phyloP scores from a whole-genome alignment of 2,797 vertebrate genomes.

The Anguilla marmorata region DNA sequence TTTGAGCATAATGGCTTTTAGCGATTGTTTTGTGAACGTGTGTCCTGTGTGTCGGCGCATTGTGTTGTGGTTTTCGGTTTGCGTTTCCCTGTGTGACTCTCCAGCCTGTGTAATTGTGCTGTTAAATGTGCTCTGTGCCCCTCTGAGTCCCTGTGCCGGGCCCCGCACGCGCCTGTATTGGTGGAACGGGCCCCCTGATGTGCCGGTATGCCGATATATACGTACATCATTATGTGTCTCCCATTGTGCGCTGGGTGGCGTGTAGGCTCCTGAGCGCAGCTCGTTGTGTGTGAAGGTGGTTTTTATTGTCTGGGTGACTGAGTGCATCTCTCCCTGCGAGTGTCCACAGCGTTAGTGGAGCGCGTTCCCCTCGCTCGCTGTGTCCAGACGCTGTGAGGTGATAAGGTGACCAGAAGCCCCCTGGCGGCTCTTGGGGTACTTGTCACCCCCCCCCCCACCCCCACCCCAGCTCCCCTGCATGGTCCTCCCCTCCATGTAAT shows the following conservation, averaged over 20 bases:
- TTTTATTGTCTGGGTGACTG: conserved; percentile 17
- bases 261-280: not conserved
- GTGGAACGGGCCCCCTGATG: not conserved
- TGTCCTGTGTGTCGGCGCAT: conserved; percentile 3
- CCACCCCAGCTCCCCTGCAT: conserved; percentile 20
- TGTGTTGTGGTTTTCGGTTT: conserved; percentile 49
- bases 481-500: conserved; percentile 34
- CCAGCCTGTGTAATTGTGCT: conserved; percentile 43
- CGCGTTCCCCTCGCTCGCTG: conserved; percentile 42
- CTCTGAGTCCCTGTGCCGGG: conserved; percentile 42
- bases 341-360: conserved; percentile 44
- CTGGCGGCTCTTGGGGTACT: conserved; percentile 6
- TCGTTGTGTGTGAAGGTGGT: not conserved
- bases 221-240: not conserved
- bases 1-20: not conserved
- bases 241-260: not conserved
- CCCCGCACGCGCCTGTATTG: conserved; percentile 39
- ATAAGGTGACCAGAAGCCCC: conserved; percentile 55
- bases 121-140: not conserved
- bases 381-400: conserved; percentile 44
- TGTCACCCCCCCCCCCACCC: not conserved
- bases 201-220: not conserved
- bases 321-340: conserved; percentile 40
- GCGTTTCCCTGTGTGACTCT: conserved; percentile 37
- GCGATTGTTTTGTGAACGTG: not conserved